phyloP scores from a whole-genome alignment of 2,888 invertebrate genomes.

The Ochlodes sylvanus region DNA sequence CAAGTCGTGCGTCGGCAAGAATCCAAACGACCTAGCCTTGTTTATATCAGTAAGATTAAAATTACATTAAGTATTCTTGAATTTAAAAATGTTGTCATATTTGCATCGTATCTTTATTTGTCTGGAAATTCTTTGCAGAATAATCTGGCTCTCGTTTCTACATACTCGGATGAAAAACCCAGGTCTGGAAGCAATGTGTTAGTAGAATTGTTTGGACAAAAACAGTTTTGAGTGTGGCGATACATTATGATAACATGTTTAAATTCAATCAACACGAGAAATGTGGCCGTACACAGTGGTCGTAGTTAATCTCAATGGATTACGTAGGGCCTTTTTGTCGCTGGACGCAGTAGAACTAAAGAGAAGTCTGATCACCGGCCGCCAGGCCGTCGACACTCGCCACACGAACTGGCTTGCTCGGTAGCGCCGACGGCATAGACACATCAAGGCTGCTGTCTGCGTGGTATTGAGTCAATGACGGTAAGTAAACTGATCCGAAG shows the following conservation, averaged over 20 bases:
- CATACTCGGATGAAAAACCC: no score
- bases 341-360: slow-evolving; percentile 34
- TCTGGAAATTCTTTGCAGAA: background rate
- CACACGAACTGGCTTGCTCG: background rate
- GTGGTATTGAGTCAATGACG: slow-evolving; percentile 16
- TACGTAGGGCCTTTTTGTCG: slow-evolving; percentile 15
- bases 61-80: slow-evolving; percentile 17
- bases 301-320: slow-evolving; percentile 18
- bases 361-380: slow-evolving; percentile 51
- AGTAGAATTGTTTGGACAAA: no score
- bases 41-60: slow-evolving; percentile 28
- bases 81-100: slow-evolving; percentile 19
- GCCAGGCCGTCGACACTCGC: slow-evolving; percentile 50
- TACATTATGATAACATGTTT: slow-evolving; percentile 10
- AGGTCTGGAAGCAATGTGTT: no score
- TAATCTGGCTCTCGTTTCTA: no score
- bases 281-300: slow-evolving; percentile 24
- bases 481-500: background rate
- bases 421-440: slow-evolving; percentile 24
- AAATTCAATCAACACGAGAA: slow-evolving; percentile 15
- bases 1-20: slow-evolving; percentile 11
- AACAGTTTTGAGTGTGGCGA: no score
- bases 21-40: slow-evolving; percentile 25
- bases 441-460: slow-evolving; percentile 4
- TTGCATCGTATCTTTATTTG: background rate